phyloP scores from a whole-genome alignment of 2,797 vertebrate genomes.

The Fistularia commersonii region DNA sequence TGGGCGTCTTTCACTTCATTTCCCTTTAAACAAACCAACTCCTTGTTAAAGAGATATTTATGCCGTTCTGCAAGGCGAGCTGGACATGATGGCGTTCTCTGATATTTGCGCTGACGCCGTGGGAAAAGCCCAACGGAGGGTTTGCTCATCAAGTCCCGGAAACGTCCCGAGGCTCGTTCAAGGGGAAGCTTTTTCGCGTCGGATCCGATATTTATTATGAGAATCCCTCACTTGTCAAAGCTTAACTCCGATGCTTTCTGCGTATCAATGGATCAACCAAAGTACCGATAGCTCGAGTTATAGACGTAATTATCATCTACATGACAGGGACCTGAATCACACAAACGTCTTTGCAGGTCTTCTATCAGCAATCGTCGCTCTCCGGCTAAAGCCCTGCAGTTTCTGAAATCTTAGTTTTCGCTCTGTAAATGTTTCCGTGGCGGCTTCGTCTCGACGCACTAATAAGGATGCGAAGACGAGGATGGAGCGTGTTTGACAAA shows the following conservation, averaged over 20 bases:
- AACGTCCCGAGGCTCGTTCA: too few species aligned
- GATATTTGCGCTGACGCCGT: too few species aligned
- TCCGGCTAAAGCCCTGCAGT: background rate
- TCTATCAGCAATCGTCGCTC: slow-evolving; percentile 23
- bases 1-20: background rate
- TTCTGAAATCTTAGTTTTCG: slow-evolving; percentile 26
- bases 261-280: slow-evolving; percentile 1
- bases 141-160: too few species aligned
- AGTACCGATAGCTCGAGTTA: slow-evolving; percentile 2
- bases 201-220: background rate
- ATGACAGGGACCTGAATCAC: too few species aligned
- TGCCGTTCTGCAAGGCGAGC: too few species aligned
- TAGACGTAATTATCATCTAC: slow-evolving; percentile 10
- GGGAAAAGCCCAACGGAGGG: too few species aligned
- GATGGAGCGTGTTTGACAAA: too few species aligned
- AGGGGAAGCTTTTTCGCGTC: background rate
- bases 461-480: background rate
- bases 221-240: slow-evolving; percentile 8
- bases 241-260: background rate
- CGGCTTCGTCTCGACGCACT: slow-evolving; percentile 16
- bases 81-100: too few species aligned
- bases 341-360: slow-evolving; percentile 2
- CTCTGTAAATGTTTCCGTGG: slow-evolving; percentile 27
- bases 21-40: too few species aligned
- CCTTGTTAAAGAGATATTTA: too few species aligned